Percentiles rank a stretch among this genome's conserved stretches.
Evolutionary conservation across 2,797 vertebrate species (phyloP).

Genomic region (Thamnophis elegans): DNA sequence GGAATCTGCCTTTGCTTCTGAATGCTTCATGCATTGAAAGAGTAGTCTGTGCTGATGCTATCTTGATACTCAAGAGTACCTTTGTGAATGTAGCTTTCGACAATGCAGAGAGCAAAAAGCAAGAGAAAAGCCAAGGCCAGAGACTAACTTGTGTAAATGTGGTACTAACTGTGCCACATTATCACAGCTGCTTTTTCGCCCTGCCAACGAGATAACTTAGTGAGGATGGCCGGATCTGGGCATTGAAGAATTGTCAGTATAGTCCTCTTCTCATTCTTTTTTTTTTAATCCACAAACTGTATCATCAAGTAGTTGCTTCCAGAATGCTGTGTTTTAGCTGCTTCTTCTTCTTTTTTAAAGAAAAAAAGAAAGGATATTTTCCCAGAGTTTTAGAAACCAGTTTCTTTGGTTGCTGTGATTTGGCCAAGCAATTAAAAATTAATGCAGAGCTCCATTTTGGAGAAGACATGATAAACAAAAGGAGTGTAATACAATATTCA

Average conservation of each 20-base stretch:
- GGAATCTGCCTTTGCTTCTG: background rate
- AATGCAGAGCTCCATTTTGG: background rate
- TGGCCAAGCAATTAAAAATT: slow-evolving; percentile 6
- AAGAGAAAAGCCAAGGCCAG: background rate
- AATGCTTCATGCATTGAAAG: background rate
- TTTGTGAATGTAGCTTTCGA: background rate
- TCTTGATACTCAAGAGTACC: background rate
- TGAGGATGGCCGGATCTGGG: background rate
- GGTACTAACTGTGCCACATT: background rate
- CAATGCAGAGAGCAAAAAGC: background rate
- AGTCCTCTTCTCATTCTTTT: background rate
- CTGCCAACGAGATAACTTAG: background rate
- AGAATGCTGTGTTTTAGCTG: background rate
- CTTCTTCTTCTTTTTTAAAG: no score
- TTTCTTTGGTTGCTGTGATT: background rate
- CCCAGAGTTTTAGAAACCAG: background rate
- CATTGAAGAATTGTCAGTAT: background rate
- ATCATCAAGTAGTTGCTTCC: background rate
- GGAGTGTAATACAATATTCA: background rate
- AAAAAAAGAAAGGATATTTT: background rate
- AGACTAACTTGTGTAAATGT: background rate
- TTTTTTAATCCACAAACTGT: background rate
- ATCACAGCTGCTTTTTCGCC: background rate
- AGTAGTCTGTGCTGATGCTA: background rate
- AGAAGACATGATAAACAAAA: background rate